Evolutionary conservation across 2,888 invertebrate genomes (phyloP), one percentile per base, ranked within the genome.

Genomic region (Hypselothyrea guttata): DNA sequence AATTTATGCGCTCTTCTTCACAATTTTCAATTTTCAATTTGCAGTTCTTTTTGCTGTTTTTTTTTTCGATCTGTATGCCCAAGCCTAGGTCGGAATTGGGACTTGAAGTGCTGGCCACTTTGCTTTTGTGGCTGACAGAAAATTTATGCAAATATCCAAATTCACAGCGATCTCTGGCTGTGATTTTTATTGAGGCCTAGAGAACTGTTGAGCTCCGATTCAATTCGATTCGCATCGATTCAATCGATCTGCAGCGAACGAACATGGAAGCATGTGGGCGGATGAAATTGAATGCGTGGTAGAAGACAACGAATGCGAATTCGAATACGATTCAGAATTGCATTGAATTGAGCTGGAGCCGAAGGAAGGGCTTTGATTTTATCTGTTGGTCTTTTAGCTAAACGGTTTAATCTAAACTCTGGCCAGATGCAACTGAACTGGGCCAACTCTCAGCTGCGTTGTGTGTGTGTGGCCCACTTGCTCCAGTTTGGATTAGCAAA

Each of bases 1-100:
- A 82, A 82, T 82, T 82, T 84, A 82, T 82, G 82, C 78, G 74
- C 81, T 78, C 81, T 82, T 82, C 82, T 84, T 82, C 76, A 82
- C 74, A 84, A 22, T 78, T 82, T 82, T 82, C 81, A 82, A 82
- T 82, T 82, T 82, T 71, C 76, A 71, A 71, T 74, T 71, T 65
- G n/a, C n/a, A n/a, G n/a, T n/a, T n/a, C n/a, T n/a, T n/a, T n/a
- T n/a, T n/a, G n/a, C n/a, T n/a, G n/a, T n/a, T n/a, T n/a, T n/a
- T n/a, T 37, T 66, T 62, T 16, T 18, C 28, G 38, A 31, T 30
- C 45, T 41, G 34, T 12, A 35, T 33, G 22, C 12, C 4, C 9
- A 18, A 4, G 30, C 11, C 22, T 7, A 31, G 9, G 5, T 31
- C 18, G 49, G 22, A 13, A 12, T 30, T 30, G 44, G 44, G 4